phyloP scores from a whole-genome alignment of 2,113 vertebrate species.

The Seriola aureovittata region DNA sequence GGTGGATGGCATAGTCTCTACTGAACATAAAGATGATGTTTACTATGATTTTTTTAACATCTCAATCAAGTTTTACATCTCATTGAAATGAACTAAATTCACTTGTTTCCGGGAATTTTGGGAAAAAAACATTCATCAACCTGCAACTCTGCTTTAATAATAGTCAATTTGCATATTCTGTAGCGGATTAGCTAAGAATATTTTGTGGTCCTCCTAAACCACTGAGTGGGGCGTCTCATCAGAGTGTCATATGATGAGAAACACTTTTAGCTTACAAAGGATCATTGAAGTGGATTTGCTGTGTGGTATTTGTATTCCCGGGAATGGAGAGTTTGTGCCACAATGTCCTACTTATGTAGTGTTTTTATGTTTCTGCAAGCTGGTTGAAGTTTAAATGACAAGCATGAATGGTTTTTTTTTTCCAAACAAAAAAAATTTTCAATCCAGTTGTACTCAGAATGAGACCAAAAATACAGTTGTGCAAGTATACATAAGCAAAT shows the following conservation, averaged over 20 bases:
- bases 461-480: neutral
- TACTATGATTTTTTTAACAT: neutral
- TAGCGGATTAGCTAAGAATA: neutral
- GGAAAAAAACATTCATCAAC: neutral
- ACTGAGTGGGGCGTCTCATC: neutral
- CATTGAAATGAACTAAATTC: neutral
- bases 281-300: neutral
- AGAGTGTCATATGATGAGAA: slow-evolving; percentile 51
- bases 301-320: neutral
- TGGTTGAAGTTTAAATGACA: neutral
- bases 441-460: neutral
- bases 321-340: neutral
- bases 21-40: neutral
- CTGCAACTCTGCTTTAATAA: neutral
- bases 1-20: too few relatives aligned
- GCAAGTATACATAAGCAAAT: too few relatives aligned
- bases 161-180: neutral
- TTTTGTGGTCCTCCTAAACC: neutral
- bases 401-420: neutral
- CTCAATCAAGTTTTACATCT: neutral
- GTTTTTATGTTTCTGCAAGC: neutral
- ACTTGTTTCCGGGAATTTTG: neutral
- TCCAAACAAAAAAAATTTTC: neutral
- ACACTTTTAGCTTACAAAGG: slow-evolving; percentile 8
- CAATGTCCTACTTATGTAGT: neutral